Evolutionary conservation across 2,113 vertebrate species (phyloP).

Genomic region (Australoheros scitulus): DNA sequence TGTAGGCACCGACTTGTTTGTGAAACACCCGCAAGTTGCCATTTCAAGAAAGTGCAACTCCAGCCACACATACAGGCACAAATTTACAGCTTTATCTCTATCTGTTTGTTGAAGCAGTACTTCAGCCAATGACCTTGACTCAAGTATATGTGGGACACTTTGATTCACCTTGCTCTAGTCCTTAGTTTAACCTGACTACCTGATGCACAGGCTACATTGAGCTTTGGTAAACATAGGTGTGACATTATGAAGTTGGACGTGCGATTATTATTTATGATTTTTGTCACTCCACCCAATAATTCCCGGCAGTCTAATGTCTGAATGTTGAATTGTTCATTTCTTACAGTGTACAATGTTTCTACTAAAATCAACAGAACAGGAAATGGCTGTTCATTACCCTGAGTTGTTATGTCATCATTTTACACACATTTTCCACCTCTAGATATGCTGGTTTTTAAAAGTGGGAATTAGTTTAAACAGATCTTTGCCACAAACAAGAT

Average conservation of each 20-base stretch:
- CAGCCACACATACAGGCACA: not conserved
- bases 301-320: not conserved
- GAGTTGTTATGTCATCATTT: not conserved
- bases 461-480: not conserved
- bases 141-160: not conserved
- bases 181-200: not conserved
- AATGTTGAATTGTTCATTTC: not conserved
- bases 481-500: not conserved
- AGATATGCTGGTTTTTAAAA: not conserved
- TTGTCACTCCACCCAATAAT: not conserved
- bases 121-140: not conserved
- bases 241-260: not conserved
- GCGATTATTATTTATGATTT: not conserved
- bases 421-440: not conserved
- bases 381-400: not conserved
- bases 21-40: too few species aligned
- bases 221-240: not conserved
- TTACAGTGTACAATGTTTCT: not conserved
- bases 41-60: not conserved
- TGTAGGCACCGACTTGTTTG: not conserved
- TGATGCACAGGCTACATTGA: not conserved
- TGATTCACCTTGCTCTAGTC: not conserved
- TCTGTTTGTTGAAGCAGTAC: not conserved
- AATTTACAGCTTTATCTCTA: not conserved
- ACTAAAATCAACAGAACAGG: fast-evolving